Evolutionary conservation across 2,888 invertebrate genomes (phyloP).

Genomic region (Limnephilus auricula): DNA sequence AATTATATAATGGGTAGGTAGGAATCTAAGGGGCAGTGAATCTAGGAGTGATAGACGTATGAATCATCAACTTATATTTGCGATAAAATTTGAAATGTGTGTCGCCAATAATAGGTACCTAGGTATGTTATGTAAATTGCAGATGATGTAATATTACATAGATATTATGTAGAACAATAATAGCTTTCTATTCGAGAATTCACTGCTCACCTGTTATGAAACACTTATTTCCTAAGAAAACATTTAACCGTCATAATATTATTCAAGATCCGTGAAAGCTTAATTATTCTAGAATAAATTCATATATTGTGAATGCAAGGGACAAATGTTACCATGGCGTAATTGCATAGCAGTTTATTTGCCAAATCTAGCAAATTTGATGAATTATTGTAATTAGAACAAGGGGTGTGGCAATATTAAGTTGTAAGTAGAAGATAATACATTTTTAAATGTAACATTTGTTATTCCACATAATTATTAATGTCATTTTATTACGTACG

Average conservation of each 20-base stretch:
- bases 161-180: background rate
- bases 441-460: too few species aligned
- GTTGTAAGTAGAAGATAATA: background rate
- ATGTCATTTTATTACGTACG: too few species aligned
- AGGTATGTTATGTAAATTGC: background rate
- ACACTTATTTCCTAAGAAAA: background rate
- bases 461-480: too few species aligned
- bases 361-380: too few species aligned
- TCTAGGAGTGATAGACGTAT: too few species aligned
- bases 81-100: too few species aligned
- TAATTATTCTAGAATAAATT: background rate
- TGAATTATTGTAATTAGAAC: background rate
- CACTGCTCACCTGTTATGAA: background rate
- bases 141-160: background rate
- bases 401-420: background rate
- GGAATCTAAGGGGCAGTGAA: too few species aligned
- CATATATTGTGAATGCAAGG: background rate
- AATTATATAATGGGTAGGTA: too few species aligned
- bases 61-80: too few species aligned
- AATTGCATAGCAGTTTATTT: background rate
- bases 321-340: background rate
- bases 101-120: too few species aligned
- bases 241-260: background rate
- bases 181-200: background rate
- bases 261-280: slow-evolving; percentile 29